Evolutionary conservation across 1,140 invertebrate species (phyloP).

Genomic region (Augochlora pura): DNA sequence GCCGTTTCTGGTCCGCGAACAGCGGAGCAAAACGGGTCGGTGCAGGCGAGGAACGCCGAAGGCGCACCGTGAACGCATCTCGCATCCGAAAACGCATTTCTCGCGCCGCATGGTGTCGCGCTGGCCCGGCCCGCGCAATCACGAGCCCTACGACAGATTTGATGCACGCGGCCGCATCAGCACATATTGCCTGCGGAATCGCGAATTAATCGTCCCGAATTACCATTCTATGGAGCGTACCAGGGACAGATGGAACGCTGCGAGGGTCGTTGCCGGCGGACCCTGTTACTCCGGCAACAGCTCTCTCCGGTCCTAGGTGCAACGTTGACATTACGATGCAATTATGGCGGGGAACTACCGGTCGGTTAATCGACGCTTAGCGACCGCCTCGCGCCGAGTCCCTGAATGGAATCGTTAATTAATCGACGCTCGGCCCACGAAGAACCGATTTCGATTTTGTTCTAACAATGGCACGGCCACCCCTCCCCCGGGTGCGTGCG

Average conservation of each 20-base stretch:
- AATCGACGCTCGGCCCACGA: conserved; percentile 27
- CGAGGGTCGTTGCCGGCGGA: conserved; percentile 26
- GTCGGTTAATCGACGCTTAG: conserved; percentile 52
- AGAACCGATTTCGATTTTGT: conserved; percentile 24
- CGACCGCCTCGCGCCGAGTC: neutral
- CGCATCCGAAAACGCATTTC: conserved; percentile 28
- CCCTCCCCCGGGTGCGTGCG: no score
- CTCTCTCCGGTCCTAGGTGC: conserved; percentile 14
- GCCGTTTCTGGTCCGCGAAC: no score
- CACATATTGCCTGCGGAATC: conserved; percentile 54
- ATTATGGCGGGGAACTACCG: conserved; percentile 44
- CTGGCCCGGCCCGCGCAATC: conserved; percentile 22
- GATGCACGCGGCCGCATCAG: conserved; percentile 41
- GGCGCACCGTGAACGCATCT: neutral
- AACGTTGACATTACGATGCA: conserved; percentile 48
- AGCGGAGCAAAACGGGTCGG: no score
- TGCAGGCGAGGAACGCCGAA: neutral
- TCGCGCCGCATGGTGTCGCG: conserved; percentile 19
- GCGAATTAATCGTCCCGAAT: conserved; percentile 61
- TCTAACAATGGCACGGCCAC: neutral
- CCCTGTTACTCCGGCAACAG: conserved; percentile 21
- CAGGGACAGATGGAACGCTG: conserved; percentile 30
- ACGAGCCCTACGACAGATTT: conserved; percentile 41
- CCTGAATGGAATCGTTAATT: conserved; percentile 42
- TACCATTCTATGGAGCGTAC: conserved; percentile 49